Evolutionary conservation across 2,797 vertebrate species (phyloP).

Genomic region (Smutsia temminckii): DNA sequence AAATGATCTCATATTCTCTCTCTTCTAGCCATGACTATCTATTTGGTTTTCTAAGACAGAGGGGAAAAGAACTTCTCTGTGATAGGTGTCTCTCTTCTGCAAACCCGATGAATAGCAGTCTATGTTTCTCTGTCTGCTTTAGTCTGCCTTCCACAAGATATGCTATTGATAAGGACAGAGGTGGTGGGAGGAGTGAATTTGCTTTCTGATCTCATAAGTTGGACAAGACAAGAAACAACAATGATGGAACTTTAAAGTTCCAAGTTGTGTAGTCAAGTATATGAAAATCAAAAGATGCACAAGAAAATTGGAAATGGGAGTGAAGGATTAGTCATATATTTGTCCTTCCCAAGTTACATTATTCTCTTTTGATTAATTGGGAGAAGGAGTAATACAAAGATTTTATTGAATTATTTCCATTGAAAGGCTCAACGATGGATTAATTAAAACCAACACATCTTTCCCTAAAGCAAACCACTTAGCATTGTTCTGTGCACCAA

Average conservation of each 20-base stretch:
- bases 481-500: conserved; percentile 64
- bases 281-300: not conserved
- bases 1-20: not conserved
- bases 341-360: conserved; percentile 26
- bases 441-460: conserved; percentile 56
- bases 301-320: not conserved
- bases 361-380: conserved; percentile 34
- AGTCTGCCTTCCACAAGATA: not conserved
- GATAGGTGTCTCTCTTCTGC: not conserved
- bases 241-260: not conserved
- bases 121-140: not conserved
- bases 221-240: not conserved
- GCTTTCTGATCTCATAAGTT: not conserved
- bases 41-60: not conserved
- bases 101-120: not conserved
- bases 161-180: not conserved
- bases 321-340: not conserved
- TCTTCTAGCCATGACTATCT: not conserved
- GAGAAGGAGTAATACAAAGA: conserved; percentile 20
- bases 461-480: conserved; percentile 66
- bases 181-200: not conserved
- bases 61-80: not conserved
- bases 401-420: conserved; percentile 52
- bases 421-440: conserved; percentile 29
- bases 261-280: not conserved